phyloP scores from a whole-genome alignment of 2,797 vertebrate species.

The Danio tinwini region DNA sequence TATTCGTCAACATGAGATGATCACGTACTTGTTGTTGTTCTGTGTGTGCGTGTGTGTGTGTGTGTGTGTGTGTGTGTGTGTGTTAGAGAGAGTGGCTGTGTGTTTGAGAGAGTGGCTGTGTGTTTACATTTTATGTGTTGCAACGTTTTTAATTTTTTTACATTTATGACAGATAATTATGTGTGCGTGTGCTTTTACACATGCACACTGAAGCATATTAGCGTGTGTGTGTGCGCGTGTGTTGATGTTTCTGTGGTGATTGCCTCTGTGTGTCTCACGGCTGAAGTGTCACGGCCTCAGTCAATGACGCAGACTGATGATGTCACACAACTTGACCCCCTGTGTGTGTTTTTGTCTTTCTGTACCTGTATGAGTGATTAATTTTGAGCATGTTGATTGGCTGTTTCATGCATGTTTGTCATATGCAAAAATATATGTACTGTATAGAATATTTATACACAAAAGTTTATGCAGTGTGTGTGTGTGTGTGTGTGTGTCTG shows the following conservation, averaged over 20 bases:
- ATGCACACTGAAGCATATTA: not conserved
- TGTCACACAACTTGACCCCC: conserved; percentile 59
- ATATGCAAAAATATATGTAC: not conserved
- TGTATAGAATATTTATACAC: not conserved
- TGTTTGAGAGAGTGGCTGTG: not conserved
- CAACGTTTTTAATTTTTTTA: conserved; percentile 5
- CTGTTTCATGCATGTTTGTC: not conserved
- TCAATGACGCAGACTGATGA: conserved; percentile 72
- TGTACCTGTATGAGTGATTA: conserved; percentile 45
- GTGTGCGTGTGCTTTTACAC: not conserved
- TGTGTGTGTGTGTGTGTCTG: no score
- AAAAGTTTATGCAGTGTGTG: not conserved
- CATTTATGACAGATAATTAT: not conserved
- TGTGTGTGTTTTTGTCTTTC: conserved; percentile 36
- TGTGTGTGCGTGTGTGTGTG: conserved; percentile 12
- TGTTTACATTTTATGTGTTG: conserved; percentile 14
- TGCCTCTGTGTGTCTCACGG: conserved; percentile 70
- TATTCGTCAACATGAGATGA: conserved; percentile 73
- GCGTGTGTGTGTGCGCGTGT: conserved; percentile 22
- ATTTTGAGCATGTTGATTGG: not conserved
- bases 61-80: no score
- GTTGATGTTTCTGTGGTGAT: conserved; percentile 44
- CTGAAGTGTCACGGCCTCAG: conserved; percentile 72
- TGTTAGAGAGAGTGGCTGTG: no score
- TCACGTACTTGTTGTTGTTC: conserved; percentile 70